Conservation (phyloP, 2,797 vertebrate species). For the Sciurus vulgaris region DNA sequence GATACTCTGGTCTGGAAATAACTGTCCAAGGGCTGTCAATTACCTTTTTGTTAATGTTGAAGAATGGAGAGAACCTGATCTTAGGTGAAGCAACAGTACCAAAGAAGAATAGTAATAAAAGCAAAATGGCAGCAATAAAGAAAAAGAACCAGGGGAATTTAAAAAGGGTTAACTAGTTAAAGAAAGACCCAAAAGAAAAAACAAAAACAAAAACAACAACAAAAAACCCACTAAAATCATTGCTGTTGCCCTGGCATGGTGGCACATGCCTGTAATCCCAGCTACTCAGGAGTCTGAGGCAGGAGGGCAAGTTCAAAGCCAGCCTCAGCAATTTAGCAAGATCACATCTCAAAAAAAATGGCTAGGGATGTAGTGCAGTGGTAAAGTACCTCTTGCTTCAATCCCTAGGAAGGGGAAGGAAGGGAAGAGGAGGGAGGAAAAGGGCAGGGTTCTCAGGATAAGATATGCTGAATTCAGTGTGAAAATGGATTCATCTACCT, state of each 20-base stretch:
- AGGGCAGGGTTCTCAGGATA: neutral
- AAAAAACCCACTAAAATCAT: neutral
- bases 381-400: neutral
- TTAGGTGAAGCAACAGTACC: conserved; percentile 31
- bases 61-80: neutral
- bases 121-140: conserved; percentile 23
- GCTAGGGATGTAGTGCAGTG: neutral
- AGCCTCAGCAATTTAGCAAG: no score
- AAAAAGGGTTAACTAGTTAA: neutral
- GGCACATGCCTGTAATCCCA: no score
- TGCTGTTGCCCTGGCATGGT: neutral
- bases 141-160: neutral
- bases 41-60: conserved; percentile 38
- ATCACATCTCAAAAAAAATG: no score
- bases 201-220: no score
- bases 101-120: conserved; percentile 18
- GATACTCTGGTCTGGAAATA: conserved; percentile 3
- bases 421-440: no score
- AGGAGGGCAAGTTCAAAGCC: no score
- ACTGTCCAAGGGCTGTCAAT: neutral
- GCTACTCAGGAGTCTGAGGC: no score
- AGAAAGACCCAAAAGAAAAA: neutral
- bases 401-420: neutral
- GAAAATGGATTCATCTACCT: neutral
- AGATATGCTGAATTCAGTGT: neutral